A percentile compares a stretch with the other conserved stretches of the same genome.
phyloP scores from a whole-genome alignment of 2,113 vertebrate genomes.

The Phalacrocorax carbo region DNA sequence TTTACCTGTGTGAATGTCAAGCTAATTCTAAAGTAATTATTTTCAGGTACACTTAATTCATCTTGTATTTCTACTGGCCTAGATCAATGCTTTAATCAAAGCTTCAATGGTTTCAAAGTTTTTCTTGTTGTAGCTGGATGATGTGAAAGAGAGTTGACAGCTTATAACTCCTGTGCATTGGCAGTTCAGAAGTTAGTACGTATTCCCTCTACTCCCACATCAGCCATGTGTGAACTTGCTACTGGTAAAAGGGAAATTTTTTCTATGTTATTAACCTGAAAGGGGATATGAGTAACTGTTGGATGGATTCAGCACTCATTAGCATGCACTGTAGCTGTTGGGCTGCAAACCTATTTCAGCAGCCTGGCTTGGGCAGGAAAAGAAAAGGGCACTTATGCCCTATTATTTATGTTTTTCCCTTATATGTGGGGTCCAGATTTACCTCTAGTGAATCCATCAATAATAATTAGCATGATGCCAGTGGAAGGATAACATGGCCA shows the following conservation, averaged over 20 bases:
- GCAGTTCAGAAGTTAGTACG: fast-evolving
- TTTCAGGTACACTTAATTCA: background rate
- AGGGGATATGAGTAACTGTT: background rate
- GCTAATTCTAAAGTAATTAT: background rate
- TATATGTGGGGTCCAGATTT: background rate
- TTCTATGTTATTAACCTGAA: background rate
- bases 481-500: background rate
- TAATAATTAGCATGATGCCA: background rate
- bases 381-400: background rate
- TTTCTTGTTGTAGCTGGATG: background rate
- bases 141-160: background rate
- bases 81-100: background rate
- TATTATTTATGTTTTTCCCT: background rate
- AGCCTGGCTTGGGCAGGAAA: background rate
- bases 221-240: background rate
- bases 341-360: background rate
- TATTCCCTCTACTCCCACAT: background rate
- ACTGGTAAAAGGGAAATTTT: background rate
- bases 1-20: background rate
- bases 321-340: background rate
- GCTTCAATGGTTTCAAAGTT: background rate
- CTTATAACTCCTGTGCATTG: background rate
- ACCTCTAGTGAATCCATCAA: background rate
- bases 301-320: background rate
- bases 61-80: background rate